These are phyloP conservation scores for Aelia acuminata DNA, from an alignment of 2,888 invertebrate genomes.

Conservation along the genomic window DNA sequence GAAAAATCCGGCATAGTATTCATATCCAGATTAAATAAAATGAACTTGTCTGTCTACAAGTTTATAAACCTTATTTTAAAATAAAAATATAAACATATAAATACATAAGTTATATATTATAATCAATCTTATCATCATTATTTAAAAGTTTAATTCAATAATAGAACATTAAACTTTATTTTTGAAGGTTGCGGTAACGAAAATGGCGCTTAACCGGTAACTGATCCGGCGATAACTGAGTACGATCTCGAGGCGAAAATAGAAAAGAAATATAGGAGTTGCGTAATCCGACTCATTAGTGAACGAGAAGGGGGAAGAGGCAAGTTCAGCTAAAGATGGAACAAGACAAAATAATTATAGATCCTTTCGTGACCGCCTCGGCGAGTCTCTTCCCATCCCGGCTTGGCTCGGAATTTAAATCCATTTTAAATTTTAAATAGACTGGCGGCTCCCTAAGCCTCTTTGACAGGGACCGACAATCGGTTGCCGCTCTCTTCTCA, in stretches of 20 bases:
- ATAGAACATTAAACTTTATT: background rate
- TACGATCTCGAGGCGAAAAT: background rate
- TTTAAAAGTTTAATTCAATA: no score
- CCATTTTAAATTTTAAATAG: background rate
- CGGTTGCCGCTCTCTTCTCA: background rate
- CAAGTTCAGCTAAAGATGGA: constrained; percentile 39
- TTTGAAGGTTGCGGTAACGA: background rate
- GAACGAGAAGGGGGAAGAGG: background rate
- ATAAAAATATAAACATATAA: no score
- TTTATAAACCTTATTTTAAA: no score
- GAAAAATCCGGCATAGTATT: no score
- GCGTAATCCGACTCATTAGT: constrained; percentile 20
- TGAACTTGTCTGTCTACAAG: no score
- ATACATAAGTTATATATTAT: no score
- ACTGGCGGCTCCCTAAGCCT: background rate
- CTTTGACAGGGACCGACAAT: background rate
- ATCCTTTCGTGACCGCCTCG: constrained; percentile 15
- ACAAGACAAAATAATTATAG: constrained; percentile 2
- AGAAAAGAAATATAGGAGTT: constrained; percentile 25
- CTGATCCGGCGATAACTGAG: background rate
- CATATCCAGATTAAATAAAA: no score
- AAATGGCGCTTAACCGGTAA: constrained; percentile 18
- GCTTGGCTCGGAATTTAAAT: constrained; percentile 16
- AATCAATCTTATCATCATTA: no score
- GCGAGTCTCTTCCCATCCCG: background rate